Base-by-base conservation (phyloP, 2,113 vertebrate genomes). In the Isichthys henryi region DNA sequence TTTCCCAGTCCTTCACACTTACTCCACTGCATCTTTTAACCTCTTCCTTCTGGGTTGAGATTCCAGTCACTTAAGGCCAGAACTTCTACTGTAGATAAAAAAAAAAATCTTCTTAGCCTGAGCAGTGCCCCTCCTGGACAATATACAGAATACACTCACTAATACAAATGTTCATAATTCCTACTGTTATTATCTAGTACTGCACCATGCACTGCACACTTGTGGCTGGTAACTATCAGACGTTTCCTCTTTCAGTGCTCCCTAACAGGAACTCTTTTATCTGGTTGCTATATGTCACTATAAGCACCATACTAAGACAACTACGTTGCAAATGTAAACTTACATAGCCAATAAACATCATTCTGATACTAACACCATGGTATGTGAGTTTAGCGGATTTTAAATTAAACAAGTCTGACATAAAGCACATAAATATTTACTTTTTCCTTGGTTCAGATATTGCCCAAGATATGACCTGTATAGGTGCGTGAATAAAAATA, bases 361-460 rank as follows among this genome's bases (percentile, higher is more conserved):
- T 70, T 70, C 62, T 31, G 62, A 31, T 70, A 13, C 62, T 70
- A 70, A 31, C 27, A 70, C 31, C 62, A 31, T 0, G 15, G 43
- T 23, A 7, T 46, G 80, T 10, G 39, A 82, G 19, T 21, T 45
- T 19, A 39, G 77, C 5, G 0, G 19, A 39, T 10, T 46, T 46
- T 19, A 10, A 31, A 70, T 46, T n/a, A 15, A 27, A 50, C 84
- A 27, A n/a, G 84, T 27, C 23, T 49, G 84, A 86, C 43, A 49
- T 46, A 49, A 49, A n/a, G 84, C 48, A 86, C n/a, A 87, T 87
- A 87, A 56, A 87, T 53, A 53, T 87, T 56, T 56, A 53, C 49
- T 49, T 21, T 11, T 87, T 87, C 50, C 11, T 15, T 35, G 9
- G 48, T 87, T 52, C 48, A 31, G 52, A 19, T 31, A 50, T n/a